Evolutionary conservation across 2,797 vertebrate species (phyloP), one percentile per base, ranked within the genome.

Genomic region (Thalassophryne amazonica): DNA sequence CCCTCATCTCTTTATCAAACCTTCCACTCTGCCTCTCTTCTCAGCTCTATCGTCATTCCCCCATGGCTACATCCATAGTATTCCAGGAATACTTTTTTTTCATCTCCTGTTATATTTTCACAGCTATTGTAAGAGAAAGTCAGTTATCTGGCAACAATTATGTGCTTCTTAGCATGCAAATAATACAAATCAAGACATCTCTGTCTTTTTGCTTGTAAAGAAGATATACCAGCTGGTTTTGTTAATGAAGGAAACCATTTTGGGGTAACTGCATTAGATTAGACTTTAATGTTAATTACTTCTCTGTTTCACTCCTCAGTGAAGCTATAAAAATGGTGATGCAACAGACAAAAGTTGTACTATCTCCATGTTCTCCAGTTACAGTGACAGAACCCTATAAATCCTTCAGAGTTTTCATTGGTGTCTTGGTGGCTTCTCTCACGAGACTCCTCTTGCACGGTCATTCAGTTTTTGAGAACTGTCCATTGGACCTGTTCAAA

Each of bases 21-120:
- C 28, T 24, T 19, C 30, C 29, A 43, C 66, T 64, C 43, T 28
- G 16, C 49, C 58, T 52, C 56, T 50, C 29, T 30, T 62, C 52
- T 52, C 43, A 46, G 39, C 42, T 58, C 62, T 61, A 13, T 35
- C 32, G 22, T 59, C 16, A 17, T 39, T 70, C 61, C 73, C 75
- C 38, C 39, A 62, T 76, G 71, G 39, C 55, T 31, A 61, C 51
- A 55, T 54, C 43, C 40, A 55, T 23, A 23, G 42, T 51, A 47
- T 61, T 70, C 59, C 55, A 66, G 48, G 53, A 76, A 61, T 36
- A 39, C 42, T 46, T 6, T n/a, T n/a, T n/a, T n/a, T n/a, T n/a
- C n/a, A n/a, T n/a, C n/a, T n/a, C n/a, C n/a, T n/a, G n/a, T n/a
- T n/a, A n/a, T n/a, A n/a, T n/a, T n/a, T n/a, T n/a, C n/a, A n/a